Conservation (phyloP, 2,888 invertebrate genomes). For the Zhuqinia jingwanae region DNA sequence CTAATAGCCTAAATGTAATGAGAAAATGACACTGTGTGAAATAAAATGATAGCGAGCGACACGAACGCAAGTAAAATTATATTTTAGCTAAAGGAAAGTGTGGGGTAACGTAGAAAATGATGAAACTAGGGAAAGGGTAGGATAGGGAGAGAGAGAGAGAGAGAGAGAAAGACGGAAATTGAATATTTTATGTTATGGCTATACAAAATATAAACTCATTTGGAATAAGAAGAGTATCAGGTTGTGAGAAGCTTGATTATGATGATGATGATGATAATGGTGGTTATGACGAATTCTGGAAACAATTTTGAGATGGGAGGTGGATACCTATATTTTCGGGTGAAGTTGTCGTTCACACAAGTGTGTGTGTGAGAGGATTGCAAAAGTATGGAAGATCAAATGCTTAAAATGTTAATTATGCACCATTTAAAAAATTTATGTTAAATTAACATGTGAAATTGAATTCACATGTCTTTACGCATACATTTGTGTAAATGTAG, state of each 20-base stretch:
- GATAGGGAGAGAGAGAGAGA: too few relatives aligned
- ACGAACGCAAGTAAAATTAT: neutral
- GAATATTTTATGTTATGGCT: neutral
- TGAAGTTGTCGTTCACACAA: too few relatives aligned
- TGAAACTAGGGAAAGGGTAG: neutral
- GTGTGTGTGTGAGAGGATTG: too few relatives aligned
- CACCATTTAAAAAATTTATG: too few relatives aligned
- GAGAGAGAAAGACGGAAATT: neutral
- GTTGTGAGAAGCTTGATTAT: neutral
- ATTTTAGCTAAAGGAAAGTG: neutral
- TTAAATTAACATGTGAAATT: too few relatives aligned
- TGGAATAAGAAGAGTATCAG: neutral
- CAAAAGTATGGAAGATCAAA: too few relatives aligned
- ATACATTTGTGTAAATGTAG: neutral
- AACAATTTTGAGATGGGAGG: too few relatives aligned
- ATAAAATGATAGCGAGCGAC: neutral
- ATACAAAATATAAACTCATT: too few relatives aligned
- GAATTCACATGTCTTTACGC: too few relatives aligned
- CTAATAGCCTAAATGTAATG: conserved; percentile 8
- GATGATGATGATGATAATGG: neutral
- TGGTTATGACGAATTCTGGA: too few relatives aligned
- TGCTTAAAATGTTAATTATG: too few relatives aligned
- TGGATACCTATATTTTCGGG: too few relatives aligned
- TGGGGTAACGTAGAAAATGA: neutral
- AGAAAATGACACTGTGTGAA: conserved; percentile 5